Base-by-base conservation (phyloP, 2,797 vertebrate species). In the Oryzias dopingdopingensis region DNA sequence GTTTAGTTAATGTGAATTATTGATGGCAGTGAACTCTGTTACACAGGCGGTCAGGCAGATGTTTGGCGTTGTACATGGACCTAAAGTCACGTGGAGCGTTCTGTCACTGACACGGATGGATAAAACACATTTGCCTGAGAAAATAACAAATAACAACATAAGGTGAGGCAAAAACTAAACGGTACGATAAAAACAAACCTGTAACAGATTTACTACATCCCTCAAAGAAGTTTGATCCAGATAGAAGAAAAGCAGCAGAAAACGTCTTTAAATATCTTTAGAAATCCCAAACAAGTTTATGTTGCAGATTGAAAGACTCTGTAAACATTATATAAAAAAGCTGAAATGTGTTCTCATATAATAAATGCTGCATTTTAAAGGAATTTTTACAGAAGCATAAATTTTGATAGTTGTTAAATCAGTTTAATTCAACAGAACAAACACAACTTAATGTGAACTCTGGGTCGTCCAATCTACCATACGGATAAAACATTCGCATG, bases 1-100 rank as follows among this genome's bases (percentile, higher is more conserved):
- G 61, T 74, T 70, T 66, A 72, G 56, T 75, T 54, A 26, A 4
- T 32, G 45, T 79, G 59, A 75, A 75, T 75, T 72, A 75, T 72
- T 75, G 52, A 75, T 55, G 46, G 40, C 15, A 20, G 29, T 42
- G 56, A 23, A 64, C 32, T 37, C 32, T 37, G 32, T 37, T 37
- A 37, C 32, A 41, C 59, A 50, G 63, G 48, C 50, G 29, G 32
- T 32, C 32, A 63, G 68, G 57, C 32, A 22, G 59, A 75, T 56
- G 60, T 62, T 52, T 56, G 56, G 26, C 42, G 52, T 56, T 52
- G 41, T 46, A 50, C 17, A 59, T 62, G 44, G 23, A 43, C 59
- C 45, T 20, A 43, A 61, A 64, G 65, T 59, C 61, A 29, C 53
- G 42, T 3, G 6, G 22, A 14, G 29, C 26, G 18, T 62, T 50